Evolutionary conservation across 2,888 invertebrate species (phyloP).

Genomic region (Tribolium freemani): DNA sequence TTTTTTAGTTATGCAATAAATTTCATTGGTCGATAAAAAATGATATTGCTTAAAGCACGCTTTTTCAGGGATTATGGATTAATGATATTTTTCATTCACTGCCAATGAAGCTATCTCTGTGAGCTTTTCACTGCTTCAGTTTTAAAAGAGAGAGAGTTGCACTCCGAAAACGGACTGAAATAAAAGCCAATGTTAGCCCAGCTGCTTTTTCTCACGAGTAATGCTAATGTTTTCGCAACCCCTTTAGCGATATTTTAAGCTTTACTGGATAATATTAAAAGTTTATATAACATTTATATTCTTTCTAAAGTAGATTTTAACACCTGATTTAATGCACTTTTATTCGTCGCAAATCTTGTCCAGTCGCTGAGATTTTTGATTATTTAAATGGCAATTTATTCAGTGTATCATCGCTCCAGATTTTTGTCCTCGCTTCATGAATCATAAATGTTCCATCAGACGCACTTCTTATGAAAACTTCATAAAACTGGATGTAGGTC

Average conservation of each 20-base stretch:
- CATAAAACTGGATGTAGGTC: neutral
- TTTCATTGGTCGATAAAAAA: conserved; percentile 35
- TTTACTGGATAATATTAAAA: conserved; percentile 45
- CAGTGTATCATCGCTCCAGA: neutral
- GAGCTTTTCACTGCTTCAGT: conserved; percentile 39
- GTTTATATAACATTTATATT: conserved; percentile 47
- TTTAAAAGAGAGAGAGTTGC: conserved; percentile 39
- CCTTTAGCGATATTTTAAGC: conserved; percentile 48
- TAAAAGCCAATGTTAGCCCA: conserved; percentile 56
- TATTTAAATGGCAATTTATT: neutral
- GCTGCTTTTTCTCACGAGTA: conserved; percentile 56
- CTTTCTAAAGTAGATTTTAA: conserved; percentile 35
- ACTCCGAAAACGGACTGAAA: conserved; percentile 37
- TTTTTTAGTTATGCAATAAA: conserved; percentile 38
- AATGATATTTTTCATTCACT: conserved; percentile 40
- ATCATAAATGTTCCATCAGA: neutral
- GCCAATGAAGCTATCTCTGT: conserved; percentile 36
- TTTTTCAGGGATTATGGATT: conserved; percentile 41
- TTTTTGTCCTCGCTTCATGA: neutral
- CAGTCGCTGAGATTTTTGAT: neutral
- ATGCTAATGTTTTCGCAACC: conserved; percentile 53
- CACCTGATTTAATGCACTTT: conserved; percentile 41
- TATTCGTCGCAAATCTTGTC: neutral
- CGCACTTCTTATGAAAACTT: neutral
- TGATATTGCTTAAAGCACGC: conserved; percentile 25